Percentiles rank a stretch among this genome's conserved stretches.
Conservation (phyloP, 2,113 vertebrate species). For the Stercorarius parasiticus region DNA sequence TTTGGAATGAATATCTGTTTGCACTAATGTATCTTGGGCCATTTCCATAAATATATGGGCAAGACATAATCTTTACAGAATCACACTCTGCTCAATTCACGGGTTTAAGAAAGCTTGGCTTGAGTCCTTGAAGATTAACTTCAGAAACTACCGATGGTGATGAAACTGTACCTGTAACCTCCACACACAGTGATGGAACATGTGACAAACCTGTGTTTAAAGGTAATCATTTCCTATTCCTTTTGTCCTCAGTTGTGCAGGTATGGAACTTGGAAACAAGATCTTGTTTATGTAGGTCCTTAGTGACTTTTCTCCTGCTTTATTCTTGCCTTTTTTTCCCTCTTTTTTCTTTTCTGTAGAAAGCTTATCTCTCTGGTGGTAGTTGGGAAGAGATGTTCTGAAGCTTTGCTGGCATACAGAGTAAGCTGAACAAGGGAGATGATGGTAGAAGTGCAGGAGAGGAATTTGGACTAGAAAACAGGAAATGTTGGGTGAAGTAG, state of each 20-base stretch:
- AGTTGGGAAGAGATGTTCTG: neutral
- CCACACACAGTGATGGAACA: neutral
- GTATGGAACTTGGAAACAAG: neutral
- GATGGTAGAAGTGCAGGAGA: neutral
- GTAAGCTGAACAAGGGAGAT: neutral
- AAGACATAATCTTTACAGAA: neutral
- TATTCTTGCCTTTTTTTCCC: rapidly evolving
- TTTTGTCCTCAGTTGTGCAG: neutral
- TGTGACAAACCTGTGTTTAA: neutral
- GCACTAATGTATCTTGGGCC: neutral
- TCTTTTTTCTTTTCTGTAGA: neutral
- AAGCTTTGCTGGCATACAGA: neutral
- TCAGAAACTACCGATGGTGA: neutral
- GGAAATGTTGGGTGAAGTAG: neutral
- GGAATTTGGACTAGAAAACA: neutral
- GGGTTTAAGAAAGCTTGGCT: neutral
- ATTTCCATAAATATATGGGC: neutral
- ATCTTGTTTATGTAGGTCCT: neutral
- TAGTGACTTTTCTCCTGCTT: neutral
- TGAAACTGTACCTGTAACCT: neutral
- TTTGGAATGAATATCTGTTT: neutral
- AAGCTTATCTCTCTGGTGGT: neutral
- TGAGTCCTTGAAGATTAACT: neutral
- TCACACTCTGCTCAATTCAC: neutral
- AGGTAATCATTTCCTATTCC: neutral